A percentile compares a stretch with the other conserved stretches of the same genome.
These are phyloP conservation scores for Nephotettix cincticeps DNA, from an alignment of 1,140 invertebrate species.

Conservation along the genomic window DNA sequence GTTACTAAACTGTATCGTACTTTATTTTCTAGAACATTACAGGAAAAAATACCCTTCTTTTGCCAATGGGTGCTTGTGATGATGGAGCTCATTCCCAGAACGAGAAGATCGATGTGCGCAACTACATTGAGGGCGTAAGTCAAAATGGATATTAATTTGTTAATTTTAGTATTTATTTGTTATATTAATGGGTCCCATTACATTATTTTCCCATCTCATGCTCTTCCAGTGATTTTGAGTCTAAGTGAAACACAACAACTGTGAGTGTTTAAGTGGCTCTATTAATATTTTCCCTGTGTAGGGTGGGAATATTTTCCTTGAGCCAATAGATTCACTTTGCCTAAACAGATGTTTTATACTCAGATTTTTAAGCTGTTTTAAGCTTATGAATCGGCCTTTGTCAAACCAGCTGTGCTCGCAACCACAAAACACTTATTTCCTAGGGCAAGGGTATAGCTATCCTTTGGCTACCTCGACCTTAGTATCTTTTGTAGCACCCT, in stretches of 20 bases:
- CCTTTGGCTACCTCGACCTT: no score
- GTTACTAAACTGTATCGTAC: no score
- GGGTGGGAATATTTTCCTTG: background rate
- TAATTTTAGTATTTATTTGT: conserved; percentile 16
- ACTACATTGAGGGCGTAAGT: conserved; percentile 93
- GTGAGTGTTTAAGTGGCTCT: background rate
- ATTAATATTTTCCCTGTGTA: background rate
- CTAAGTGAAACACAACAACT: background rate
- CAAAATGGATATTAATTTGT: background rate
- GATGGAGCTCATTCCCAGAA: conserved; percentile 99
- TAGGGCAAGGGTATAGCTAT: no score
- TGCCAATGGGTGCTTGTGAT: conserved; percentile 89
- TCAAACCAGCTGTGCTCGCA: no score
- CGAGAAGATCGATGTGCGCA: conserved; percentile 90
- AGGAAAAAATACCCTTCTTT: conserved; percentile 87
- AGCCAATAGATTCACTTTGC: no score
- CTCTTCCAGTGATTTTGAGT: conserved; percentile 13
- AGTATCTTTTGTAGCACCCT: no score
- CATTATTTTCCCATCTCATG: background rate
- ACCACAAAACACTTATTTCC: no score
- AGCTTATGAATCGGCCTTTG: no score
- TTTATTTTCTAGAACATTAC: conserved; percentile 74
- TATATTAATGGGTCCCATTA: background rate
- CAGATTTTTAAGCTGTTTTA: no score
- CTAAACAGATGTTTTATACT: no score